These are phyloP conservation scores for Papilio protenor DNA, from an alignment of 2,888 invertebrate genomes.

Conservation along the genomic window DNA sequence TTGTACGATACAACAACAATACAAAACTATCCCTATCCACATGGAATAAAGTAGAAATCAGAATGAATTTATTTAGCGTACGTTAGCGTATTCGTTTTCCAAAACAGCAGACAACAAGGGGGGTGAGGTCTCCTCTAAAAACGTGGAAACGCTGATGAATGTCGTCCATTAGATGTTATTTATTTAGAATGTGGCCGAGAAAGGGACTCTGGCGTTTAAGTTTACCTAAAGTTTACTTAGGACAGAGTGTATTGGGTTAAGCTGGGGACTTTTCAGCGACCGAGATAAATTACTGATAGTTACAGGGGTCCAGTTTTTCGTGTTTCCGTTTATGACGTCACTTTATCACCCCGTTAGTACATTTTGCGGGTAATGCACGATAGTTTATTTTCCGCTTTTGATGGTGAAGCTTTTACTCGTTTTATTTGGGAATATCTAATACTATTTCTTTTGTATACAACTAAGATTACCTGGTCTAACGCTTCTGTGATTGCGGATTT, in stretches of 20 bases:
- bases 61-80: conserved; percentile 51
- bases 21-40: conserved; percentile 52
- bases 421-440: not conserved
- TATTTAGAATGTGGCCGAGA: conserved; percentile 84
- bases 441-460: not conserved
- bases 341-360: conserved; percentile 68
- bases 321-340: conserved; percentile 74
- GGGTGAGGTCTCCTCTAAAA: conserved; percentile 80
- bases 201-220: conserved; percentile 80
- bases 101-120: conserved; percentile 74
- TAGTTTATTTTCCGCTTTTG: conserved; percentile 52
- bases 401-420: conserved; percentile 44
- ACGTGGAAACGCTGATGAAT: conserved; percentile 85
- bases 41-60: conserved; percentile 52
- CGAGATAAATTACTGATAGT: conserved; percentile 77
- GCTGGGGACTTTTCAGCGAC: conserved; percentile 75
- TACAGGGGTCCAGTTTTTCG: conserved; percentile 80
- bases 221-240: conserved; percentile 83
- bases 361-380: conserved; percentile 54
- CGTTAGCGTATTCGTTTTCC: conserved; percentile 66
- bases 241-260: conserved; percentile 81
- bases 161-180: conserved; percentile 85
- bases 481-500: no score
- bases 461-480: no score
- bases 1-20: conserved; percentile 57